These are phyloP conservation scores for Neocrepidodera transversa DNA, from an alignment of 2,888 invertebrate genomes.

Conservation along the genomic window DNA sequence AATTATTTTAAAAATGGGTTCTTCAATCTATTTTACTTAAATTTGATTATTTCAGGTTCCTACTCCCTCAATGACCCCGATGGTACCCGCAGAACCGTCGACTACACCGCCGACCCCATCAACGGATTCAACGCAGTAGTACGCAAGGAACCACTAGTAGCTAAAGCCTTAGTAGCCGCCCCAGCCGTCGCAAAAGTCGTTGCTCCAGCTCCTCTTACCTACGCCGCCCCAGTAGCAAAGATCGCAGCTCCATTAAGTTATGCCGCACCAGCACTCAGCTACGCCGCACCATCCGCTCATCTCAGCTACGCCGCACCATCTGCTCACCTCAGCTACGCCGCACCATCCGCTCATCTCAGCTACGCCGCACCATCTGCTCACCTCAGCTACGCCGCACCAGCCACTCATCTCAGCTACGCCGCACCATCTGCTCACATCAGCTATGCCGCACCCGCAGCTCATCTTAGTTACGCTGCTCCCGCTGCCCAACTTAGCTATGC, in stretches of 20 bases:
- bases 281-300: slow-evolving; percentile 35
- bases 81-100: slow-evolving; percentile 70
- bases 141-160: slow-evolving; percentile 59
- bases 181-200: slow-evolving; percentile 49
- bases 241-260: slow-evolving; percentile 8
- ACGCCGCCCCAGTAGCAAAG: slow-evolving; percentile 29
- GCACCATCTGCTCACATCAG: slow-evolving; percentile 36
- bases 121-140: slow-evolving; percentile 67
- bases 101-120: slow-evolving; percentile 65
- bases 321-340: slow-evolving; percentile 31
- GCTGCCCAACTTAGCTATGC: slow-evolving; percentile 20
- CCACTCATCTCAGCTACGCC: slow-evolving; percentile 29
- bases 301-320: slow-evolving; percentile 38
- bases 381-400: slow-evolving; percentile 24
- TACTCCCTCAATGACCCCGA: slow-evolving; percentile 67
- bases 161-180: slow-evolving; percentile 43
- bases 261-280: slow-evolving; percentile 40
- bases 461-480: not conserved
- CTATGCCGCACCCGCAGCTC: slow-evolving; percentile 29
- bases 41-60: slow-evolving; percentile 48
- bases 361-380: slow-evolving; percentile 43
- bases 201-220: slow-evolving; percentile 36
- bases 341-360: slow-evolving; percentile 50
- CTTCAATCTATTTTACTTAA: too few relatives aligned
- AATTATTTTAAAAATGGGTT: too few relatives aligned